Conservation (phyloP, 1,140 invertebrate species). For the Scaptodrosophila lebanonensis region DNA sequence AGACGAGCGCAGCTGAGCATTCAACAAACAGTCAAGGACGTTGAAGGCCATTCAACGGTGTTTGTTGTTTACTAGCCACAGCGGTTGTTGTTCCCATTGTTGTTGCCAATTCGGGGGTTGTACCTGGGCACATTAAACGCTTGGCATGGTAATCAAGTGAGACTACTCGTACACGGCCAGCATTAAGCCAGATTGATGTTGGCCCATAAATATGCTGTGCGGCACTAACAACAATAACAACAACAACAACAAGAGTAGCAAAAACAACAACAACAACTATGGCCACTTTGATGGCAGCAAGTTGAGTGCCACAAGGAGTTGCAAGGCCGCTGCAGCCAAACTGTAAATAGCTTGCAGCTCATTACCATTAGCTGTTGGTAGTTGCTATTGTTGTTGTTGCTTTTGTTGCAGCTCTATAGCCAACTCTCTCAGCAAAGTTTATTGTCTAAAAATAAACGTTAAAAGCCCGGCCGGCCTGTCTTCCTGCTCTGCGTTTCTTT, state of each 20-base stretch:
- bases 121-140: slow-evolving; percentile 22
- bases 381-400: neutral
- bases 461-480: slow-evolving; percentile 20
- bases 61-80: slow-evolving; percentile 34
- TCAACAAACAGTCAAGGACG: slow-evolving; percentile 67
- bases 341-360: slow-evolving; percentile 70
- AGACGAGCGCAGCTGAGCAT: neutral
- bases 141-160: slow-evolving; percentile 62
- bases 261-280: neutral
- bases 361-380: slow-evolving; percentile 58
- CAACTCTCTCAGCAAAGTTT: too few relatives aligned
- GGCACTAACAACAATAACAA: slow-evolving; percentile 9
- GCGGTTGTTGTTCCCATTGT: slow-evolving; percentile 40
- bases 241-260: slow-evolving; percentile 2
- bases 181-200: slow-evolving; percentile 66
- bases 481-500: slow-evolving; percentile 43
- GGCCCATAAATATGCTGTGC: slow-evolving; percentile 50
- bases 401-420: too few relatives aligned
- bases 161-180: slow-evolving; percentile 23
- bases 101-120: neutral
- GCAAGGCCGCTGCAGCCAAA: slow-evolving; percentile 54
- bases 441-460: slow-evolving; percentile 68
- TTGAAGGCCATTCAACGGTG: slow-evolving; percentile 73
- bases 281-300: too few relatives aligned
- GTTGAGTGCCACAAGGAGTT: slow-evolving; percentile 11